Evolutionary conservation across 2,113 vertebrate species (phyloP).

Genomic region (Crocuta crocuta): DNA sequence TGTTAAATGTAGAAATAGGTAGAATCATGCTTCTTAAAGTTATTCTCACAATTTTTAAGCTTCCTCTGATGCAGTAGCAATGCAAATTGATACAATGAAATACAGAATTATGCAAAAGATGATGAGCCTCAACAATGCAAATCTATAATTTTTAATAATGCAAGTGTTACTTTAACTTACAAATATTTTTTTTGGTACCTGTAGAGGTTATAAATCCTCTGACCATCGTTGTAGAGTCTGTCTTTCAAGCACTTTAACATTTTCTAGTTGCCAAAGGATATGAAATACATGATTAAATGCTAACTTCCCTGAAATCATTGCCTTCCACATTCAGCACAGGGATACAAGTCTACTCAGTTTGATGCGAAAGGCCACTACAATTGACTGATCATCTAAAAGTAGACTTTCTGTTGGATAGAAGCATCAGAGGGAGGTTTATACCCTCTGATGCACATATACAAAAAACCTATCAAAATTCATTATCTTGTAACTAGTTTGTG

Average conservation of each 20-base stretch:
- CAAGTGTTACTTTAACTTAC: slow-evolving; percentile 28
- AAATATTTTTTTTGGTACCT: slow-evolving; percentile 30
- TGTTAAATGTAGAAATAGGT: slow-evolving; percentile 11
- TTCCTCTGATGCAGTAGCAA: slow-evolving; percentile 73
- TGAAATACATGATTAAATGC: neutral
- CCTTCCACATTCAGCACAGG: neutral
- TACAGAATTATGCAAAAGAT: slow-evolving; percentile 90
- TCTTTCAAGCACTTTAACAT: slow-evolving; percentile 71
- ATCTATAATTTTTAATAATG: slow-evolving; percentile 42
- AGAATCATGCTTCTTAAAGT: slow-evolving; percentile 32
- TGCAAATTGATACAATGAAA: slow-evolving; percentile 80
- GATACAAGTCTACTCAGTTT: neutral
- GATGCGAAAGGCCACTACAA: slow-evolving; percentile 24
- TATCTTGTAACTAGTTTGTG: slow-evolving; percentile 37
- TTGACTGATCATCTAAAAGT: neutral
- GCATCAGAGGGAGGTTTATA: slow-evolving; percentile 10
- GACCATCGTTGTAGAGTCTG: neutral
- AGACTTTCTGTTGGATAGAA: slow-evolving; percentile 21
- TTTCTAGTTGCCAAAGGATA: slow-evolving; percentile 67
- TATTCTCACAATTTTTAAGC: slow-evolving; percentile 48
- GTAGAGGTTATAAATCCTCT: neutral
- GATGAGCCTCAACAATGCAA: slow-evolving; percentile 86
- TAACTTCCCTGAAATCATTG: neutral
- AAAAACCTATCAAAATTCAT: slow-evolving; percentile 15
- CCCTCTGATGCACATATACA: neutral